Evolutionary conservation across 2,888 invertebrate species (phyloP).

Genomic region (Cantharis nigra): DNA sequence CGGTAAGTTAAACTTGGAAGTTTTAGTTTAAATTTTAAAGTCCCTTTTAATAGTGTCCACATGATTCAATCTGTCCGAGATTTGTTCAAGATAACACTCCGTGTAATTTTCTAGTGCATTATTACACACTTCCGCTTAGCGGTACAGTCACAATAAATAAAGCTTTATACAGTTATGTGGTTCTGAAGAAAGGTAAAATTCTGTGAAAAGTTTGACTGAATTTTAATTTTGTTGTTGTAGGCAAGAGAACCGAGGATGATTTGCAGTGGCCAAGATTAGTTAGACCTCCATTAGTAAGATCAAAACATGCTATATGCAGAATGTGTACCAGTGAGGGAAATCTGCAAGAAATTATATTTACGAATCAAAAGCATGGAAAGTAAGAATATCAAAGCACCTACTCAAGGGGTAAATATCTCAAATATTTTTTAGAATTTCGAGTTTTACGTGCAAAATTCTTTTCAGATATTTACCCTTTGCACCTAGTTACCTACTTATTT

Average conservation of each 20-base stretch:
- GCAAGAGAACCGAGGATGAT: slow-evolving; percentile 55
- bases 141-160: slow-evolving; percentile 53
- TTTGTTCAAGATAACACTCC: slow-evolving; percentile 66
- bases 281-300: slow-evolving; percentile 68
- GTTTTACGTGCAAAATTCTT: no score
- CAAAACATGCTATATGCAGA: slow-evolving; percentile 76
- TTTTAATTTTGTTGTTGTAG: slow-evolving; percentile 42
- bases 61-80: slow-evolving; percentile 79
- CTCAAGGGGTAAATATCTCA: no score
- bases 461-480: no score
- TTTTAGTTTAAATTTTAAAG: slow-evolving; percentile 5
- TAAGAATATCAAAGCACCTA: slow-evolving; percentile 49
- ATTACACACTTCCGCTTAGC: slow-evolving; percentile 62
- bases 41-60: slow-evolving; percentile 71
- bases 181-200: slow-evolving; percentile 74
- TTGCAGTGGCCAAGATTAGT: slow-evolving; percentile 82
- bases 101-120: slow-evolving; percentile 76
- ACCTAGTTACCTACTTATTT: not conserved
- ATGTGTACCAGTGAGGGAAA: slow-evolving; percentile 77
- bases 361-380: slow-evolving; percentile 76
- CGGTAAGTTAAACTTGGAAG: slow-evolving; percentile 60
- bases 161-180: slow-evolving; percentile 77
- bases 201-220: not conserved
- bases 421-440: no score
- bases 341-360: slow-evolving; percentile 77